Evolutionary conservation across 2,888 invertebrate genomes (phyloP).

Genomic region (Epistrophe grossulariae): DNA sequence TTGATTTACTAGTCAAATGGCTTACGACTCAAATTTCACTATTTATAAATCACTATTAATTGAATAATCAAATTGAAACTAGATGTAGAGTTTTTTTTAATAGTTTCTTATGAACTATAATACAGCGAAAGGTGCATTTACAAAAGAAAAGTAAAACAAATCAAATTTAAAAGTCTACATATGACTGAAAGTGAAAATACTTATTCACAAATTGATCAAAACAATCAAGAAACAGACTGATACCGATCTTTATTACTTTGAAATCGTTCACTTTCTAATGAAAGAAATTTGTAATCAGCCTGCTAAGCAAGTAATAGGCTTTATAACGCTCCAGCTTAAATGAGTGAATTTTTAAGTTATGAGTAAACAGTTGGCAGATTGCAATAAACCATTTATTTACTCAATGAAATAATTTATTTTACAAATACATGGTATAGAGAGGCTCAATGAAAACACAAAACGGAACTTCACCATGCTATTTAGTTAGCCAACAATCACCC

Average conservation of each 20-base stretch:
- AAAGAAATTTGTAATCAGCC: conserved; percentile 14
- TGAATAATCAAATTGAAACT: conserved; percentile 5
- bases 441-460: conserved; percentile 34
- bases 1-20: neutral
- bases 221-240: conserved; percentile 30
- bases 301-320: neutral
- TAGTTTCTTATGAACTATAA: conserved; percentile 8
- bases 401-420: conserved; percentile 33
- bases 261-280: conserved; percentile 50
- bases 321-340: neutral
- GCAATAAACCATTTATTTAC: neutral
- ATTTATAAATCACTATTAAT: neutral
- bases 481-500: conserved; percentile 16
- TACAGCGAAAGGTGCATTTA: conserved; percentile 43
- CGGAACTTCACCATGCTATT: conserved; percentile 18
- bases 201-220: conserved; percentile 28
- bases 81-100: neutral
- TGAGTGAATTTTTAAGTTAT: neutral
- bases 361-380: neutral
- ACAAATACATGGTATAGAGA: conserved; percentile 15
- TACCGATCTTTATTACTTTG: conserved; percentile 25
- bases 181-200: conserved; percentile 55
- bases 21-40: neutral
- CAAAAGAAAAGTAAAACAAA: conserved; percentile 18
- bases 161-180: conserved; percentile 7